Percentiles rank a stretch among this genome's conserved stretches.
Conservation (phyloP, 2,888 invertebrate species). For the Andrena praecox region DNA sequence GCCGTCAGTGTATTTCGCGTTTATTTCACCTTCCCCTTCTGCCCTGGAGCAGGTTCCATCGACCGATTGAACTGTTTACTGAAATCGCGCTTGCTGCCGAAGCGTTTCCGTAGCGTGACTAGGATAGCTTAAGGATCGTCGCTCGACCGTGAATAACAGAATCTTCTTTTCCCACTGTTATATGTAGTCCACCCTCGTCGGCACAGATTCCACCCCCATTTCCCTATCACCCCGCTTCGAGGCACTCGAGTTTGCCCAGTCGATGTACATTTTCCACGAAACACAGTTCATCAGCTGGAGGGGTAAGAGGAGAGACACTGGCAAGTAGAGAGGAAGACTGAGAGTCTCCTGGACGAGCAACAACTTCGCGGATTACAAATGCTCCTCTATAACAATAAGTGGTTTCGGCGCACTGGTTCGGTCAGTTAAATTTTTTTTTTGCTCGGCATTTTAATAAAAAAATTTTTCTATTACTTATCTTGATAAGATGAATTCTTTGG, state of each 20-base stretch:
- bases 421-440: no score
- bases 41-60: neutral
- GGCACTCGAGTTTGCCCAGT: neutral
- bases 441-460: no score
- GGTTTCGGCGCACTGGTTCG: no score
- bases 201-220: neutral
- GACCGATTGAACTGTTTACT: neutral
- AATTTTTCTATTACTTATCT: no score
- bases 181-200: neutral
- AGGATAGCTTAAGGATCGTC: neutral
- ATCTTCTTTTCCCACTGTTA: neutral
- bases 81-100: constrained; percentile 3
- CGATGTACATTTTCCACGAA: neutral
- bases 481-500: no score
- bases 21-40: neutral
- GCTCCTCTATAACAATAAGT: no score
- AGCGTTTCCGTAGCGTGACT: neutral
- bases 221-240: neutral
- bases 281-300: no score
- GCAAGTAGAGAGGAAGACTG: no score
- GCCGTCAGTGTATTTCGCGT: neutral
- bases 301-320: no score
- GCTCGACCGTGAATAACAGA: neutral
- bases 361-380: no score
- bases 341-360: no score